Percentiles rank a stretch among this genome's conserved stretches.
Evolutionary conservation across 2,888 invertebrate genomes (phyloP).

Genomic region (Drosophila phalerata): DNA sequence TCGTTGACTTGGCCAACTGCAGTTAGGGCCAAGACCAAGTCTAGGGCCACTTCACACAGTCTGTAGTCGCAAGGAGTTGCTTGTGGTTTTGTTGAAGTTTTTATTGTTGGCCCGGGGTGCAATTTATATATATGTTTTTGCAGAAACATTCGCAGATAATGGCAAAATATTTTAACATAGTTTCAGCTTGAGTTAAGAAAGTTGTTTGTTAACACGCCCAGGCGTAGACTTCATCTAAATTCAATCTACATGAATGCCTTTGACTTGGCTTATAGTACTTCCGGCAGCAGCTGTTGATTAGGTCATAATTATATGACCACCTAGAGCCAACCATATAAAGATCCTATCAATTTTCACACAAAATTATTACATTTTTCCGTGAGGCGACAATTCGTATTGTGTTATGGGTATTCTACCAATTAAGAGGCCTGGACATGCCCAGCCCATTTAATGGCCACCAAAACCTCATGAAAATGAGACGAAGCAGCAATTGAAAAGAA

Average conservation of each 20-base stretch:
- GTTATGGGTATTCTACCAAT: slow-evolving; percentile 59
- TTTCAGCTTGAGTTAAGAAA: slow-evolving; percentile 60
- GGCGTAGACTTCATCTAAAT: slow-evolving; percentile 18
- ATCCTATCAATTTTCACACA: slow-evolving; percentile 73
- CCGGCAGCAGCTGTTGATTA: slow-evolving; percentile 59
- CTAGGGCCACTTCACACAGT: background rate
- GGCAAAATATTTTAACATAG: slow-evolving; percentile 65
- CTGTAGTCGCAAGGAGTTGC: background rate
- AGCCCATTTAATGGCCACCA: slow-evolving; percentile 52
- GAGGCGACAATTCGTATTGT: slow-evolving; percentile 49
- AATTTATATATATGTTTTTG: slow-evolving; percentile 58
- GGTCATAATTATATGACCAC: slow-evolving; percentile 66
- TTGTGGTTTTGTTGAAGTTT: slow-evolving; percentile 63
- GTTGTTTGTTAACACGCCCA: slow-evolving; percentile 67
- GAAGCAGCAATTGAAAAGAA: slow-evolving; percentile 28
- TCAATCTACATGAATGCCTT: slow-evolving; percentile 26
- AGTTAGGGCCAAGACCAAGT: slow-evolving; percentile 19
- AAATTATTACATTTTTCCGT: slow-evolving; percentile 65
- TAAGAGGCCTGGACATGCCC: slow-evolving; percentile 51
- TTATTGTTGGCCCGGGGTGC: slow-evolving; percentile 66
- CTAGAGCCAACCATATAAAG: slow-evolving; percentile 62
- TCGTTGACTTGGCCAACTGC: slow-evolving; percentile 41
- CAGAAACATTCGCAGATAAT: slow-evolving; percentile 57
- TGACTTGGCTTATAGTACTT: slow-evolving; percentile 42
- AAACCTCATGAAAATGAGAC: slow-evolving; percentile 70